These are phyloP conservation scores for Plotosus lineatus DNA, from an alignment of 2,113 vertebrate genomes.

Conservation along the genomic window DNA sequence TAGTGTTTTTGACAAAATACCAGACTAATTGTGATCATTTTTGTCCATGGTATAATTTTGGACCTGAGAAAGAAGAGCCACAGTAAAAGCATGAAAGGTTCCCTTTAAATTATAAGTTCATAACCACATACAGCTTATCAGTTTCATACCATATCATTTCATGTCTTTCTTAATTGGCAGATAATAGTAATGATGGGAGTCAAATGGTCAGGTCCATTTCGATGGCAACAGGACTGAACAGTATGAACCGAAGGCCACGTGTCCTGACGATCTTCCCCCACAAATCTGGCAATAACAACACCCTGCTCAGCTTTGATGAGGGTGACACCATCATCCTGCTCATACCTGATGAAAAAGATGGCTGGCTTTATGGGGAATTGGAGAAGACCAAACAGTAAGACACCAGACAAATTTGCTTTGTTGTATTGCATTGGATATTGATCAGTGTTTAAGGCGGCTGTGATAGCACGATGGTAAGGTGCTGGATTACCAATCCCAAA, in stretches of 20 bases:
- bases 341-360: conserved; percentile 89
- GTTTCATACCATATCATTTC: neutral
- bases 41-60: too few relatives aligned
- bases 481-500: too few relatives aligned
- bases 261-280: conserved; percentile 95
- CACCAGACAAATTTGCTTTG: neutral
- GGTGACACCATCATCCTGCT: conserved; percentile 87
- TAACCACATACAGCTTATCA: neutral
- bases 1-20: too few relatives aligned
- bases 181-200: conserved; percentile 68
- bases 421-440: neutral
- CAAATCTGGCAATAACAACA: conserved; percentile 80
- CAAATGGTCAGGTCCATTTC: conserved; percentile 82
- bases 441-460: too few relatives aligned
- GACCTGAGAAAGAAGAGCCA: too few relatives aligned
- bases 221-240: conserved; percentile 87
- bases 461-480: too few relatives aligned
- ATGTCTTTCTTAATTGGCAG: conserved; percentile 11
- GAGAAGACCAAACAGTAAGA: conserved; percentile 83
- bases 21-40: too few relatives aligned
- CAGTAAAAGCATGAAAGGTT: too few relatives aligned
- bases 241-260: conserved; percentile 83
- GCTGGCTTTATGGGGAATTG: conserved; percentile 95
- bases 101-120: neutral
- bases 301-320: conserved; percentile 88